Evolutionary conservation across 2,888 invertebrate species (phyloP), one percentile per base, ranked within the genome.

Genomic region (Aphodius sticticus): DNA sequence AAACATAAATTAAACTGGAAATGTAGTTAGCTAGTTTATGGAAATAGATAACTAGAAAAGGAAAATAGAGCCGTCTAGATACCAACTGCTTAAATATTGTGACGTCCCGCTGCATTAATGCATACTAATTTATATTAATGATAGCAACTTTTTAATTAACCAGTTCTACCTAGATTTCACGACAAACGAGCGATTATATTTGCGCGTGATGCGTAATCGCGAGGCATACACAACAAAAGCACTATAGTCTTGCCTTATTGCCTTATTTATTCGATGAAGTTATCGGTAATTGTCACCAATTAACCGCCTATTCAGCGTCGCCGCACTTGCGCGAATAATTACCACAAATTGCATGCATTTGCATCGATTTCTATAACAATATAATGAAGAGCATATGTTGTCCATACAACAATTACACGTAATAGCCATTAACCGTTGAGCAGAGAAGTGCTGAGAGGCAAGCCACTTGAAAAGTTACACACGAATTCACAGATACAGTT

Each of bases 251-350:
- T 53, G 53, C 53, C 53, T 53, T 53, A 53, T 53, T 53, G 53
- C 53, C 53, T 53, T 53, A 53, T 53, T 53, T 53, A 53, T 53
- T 53, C 53, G 53, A 53, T 53, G 53, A 53, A 53, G 53, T 53
- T 53, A 53, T 53, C 53, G 53, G 53, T 53, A 53, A 53, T 53
- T 53, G 53, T 53, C 53, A 53, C 53, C 53, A 53, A 53, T 53
- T 53, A 53, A 7, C 12, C 53, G 53, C 53, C 26, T 53, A 53
- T 53, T 53, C 53, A 53, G 53, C 53, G 12, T 5, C 7, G 53
- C 53, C 9, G 53, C 53, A 53, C 53, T 53, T 53, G 53, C 53
- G 53, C 53, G 53, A 53, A 53, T 53, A 53, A 53, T 53, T 53
- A 53, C 53, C 53, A 5, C 53, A 53, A 53, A 53, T 53, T 53